Evolutionary conservation across 2,888 invertebrate species (phyloP).

Genomic region (Drosophila neonasuta): DNA sequence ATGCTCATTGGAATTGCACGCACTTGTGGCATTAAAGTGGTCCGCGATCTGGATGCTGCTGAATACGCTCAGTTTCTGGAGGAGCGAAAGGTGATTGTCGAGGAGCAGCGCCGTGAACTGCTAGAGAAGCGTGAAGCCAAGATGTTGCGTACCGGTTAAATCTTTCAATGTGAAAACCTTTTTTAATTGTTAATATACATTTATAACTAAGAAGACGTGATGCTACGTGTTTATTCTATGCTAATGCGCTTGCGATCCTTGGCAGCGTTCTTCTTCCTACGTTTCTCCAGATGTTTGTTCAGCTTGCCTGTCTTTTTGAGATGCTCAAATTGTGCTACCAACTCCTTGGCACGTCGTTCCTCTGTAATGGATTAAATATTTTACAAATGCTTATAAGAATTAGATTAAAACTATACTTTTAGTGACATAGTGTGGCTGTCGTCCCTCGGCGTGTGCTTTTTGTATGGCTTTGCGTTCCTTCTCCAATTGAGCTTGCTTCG

Average conservation of each 20-base stretch:
- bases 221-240: constrained; percentile 68
- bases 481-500: constrained; percentile 83
- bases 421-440: constrained; percentile 87
- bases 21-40: constrained; percentile 93
- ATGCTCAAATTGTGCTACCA: constrained; percentile 91
- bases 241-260: constrained; percentile 81
- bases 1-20: constrained; percentile 90
- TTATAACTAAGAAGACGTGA: constrained; percentile 35
- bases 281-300: constrained; percentile 90
- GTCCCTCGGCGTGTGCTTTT: constrained; percentile 86
- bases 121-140: constrained; percentile 94
- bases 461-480: constrained; percentile 84
- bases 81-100: constrained; percentile 87
- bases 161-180: constrained; percentile 12
- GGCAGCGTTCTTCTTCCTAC: constrained; percentile 87
- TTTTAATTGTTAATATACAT: constrained; percentile 58
- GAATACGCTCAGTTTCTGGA: constrained; percentile 92
- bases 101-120: constrained; percentile 88
- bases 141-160: constrained; percentile 90
- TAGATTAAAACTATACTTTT: constrained; percentile 84
- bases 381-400: neutral
- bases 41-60: constrained; percentile 88
- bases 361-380: constrained; percentile 84
- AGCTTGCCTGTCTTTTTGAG: constrained; percentile 90
- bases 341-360: constrained; percentile 88